Evolutionary conservation across 2,888 invertebrate species (phyloP), one percentile per base, ranked within the genome.

Genomic region (Limnephilus marmoratus): DNA sequence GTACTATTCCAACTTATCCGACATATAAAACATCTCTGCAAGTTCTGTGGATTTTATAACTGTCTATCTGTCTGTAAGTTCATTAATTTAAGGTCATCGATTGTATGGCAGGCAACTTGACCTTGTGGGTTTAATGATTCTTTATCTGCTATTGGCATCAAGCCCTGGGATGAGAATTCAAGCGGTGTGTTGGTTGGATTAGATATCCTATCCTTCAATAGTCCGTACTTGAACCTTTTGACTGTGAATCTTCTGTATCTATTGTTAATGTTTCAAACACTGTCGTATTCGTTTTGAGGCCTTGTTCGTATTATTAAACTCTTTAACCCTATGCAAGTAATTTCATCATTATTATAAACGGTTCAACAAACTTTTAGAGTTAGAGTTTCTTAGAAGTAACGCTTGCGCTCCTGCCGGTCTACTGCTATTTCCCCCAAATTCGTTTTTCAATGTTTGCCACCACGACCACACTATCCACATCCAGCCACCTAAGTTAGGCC

Each of bases 41-140:
- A 24, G 24, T 5, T 68, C 53, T 68, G 18, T 68, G 18, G 24
- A 68, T 68, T 68, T 13, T 53, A 53, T 53, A 53, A 53, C 53
- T 68, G 53, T 68, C 53, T 68, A 68, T 18, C 24, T 68, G 49
- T 49, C 49, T 49, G 4, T 49, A 49, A 13, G 49, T 49, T 68
- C 83, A 83, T 34, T 83, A 15, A 29, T 11, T 34, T 37, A 24
- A 34, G 37, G 83, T 83, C 83, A 37, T 83, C 37, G 83, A 83
- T 83, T 83, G 83, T 37, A 34, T 83, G 83, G 34, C 83, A 24
- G 82, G 82, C 34, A 82, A 31, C 34, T 82, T 29, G 82, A 82
- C 82, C 82, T 82, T 31, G 34, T 37, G 24, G 31, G 24, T 83
- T 37, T 34, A 37, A 9, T 83, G 37, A 18, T 83, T 83, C 83